Percentiles rank a stretch among this genome's conserved stretches.
phyloP scores from a whole-genome alignment of 2,888 invertebrate genomes.

The Cryptus armator region DNA sequence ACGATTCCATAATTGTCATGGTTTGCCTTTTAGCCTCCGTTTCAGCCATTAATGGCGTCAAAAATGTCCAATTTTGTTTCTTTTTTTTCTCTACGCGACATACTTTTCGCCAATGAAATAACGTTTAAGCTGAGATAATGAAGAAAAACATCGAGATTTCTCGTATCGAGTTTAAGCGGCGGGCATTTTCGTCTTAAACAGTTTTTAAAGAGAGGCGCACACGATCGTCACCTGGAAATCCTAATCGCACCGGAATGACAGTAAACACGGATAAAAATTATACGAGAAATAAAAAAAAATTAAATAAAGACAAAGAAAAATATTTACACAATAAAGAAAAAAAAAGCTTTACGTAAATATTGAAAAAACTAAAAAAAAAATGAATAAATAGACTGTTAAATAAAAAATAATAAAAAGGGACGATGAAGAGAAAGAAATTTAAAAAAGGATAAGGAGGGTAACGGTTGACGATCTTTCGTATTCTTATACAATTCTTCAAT shows the following conservation, averaged over 20 bases:
- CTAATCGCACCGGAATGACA: constrained; percentile 38
- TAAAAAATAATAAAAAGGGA: constrained; percentile 26
- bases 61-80: background rate
- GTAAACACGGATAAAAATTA: background rate
- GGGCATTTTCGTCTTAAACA: background rate
- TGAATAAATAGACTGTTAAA: constrained; percentile 43
- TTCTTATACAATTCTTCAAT: constrained; percentile 68
- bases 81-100: background rate
- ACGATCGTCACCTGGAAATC: constrained; percentile 59
- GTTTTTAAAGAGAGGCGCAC: background rate
- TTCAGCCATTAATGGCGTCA: background rate
- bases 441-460: constrained; percentile 52
- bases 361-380: constrained; percentile 13
- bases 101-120: background rate
- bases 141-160: background rate
- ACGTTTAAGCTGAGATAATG: background rate
- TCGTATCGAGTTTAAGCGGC: background rate
- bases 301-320: constrained; percentile 7
- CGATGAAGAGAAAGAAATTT: background rate
- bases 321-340: constrained; percentile 3
- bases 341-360: constrained; percentile 24
- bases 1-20: background rate
- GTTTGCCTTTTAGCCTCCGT: background rate
- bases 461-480: constrained; percentile 68
- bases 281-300: constrained; percentile 6